Percentiles rank a stretch among this genome's conserved stretches.
Conservation (phyloP, 2,113 vertebrate species). For the Cromileptes altivelis region DNA sequence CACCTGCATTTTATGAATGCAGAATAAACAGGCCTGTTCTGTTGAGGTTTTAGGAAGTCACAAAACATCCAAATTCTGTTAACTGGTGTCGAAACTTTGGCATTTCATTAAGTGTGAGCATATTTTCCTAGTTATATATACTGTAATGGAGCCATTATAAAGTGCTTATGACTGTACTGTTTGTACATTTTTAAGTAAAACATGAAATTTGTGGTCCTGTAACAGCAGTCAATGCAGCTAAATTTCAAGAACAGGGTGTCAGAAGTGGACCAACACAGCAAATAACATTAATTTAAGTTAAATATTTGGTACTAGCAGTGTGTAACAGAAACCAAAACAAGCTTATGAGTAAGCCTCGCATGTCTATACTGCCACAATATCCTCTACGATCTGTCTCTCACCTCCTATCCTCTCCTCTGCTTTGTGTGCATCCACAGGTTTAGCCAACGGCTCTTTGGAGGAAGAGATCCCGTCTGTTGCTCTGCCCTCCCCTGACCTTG, state of each 20-base stretch:
- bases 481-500: conserved; percentile 83
- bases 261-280: not conserved
- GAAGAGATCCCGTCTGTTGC: conserved; percentile 73
- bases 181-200: not conserved
- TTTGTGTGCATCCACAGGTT: conserved; percentile 86
- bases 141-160: not conserved
- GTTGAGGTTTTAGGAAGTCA: not conserved
- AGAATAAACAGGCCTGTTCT: not conserved
- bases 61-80: not conserved
- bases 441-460: conserved; percentile 81
- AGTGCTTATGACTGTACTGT: not conserved
- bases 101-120: not conserved
- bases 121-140: not conserved
- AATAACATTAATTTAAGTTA: not conserved
- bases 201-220: not conserved
- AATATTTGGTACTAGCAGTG: not conserved
- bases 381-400: conserved; percentile 70
- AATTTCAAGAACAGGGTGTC: not conserved
- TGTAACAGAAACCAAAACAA: not conserved
- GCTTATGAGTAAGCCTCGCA: not conserved
- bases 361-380: not conserved
- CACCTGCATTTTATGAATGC: no score
- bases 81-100: not conserved
- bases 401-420: conserved; percentile 90
- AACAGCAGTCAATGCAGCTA: not conserved